phyloP scores from a whole-genome alignment of 2,113 vertebrate species.

The Anoura caudifer region DNA sequence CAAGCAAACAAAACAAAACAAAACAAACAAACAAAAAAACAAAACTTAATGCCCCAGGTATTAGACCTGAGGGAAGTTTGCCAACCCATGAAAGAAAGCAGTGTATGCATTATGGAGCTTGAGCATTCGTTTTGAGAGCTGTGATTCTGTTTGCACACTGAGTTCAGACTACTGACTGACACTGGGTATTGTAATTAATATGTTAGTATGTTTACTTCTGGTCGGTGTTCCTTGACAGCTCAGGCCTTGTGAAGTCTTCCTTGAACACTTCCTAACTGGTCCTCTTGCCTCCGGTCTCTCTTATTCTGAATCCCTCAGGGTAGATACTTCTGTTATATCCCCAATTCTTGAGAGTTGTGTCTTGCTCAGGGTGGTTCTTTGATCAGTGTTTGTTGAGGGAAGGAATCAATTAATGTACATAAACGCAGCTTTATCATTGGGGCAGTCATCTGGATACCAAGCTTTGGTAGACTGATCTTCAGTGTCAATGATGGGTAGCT shows the following conservation, averaged over 20 bases:
- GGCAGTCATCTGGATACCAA: background rate
- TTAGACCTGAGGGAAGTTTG: background rate
- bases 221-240: background rate
- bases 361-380: background rate
- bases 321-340: background rate
- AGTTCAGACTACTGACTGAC: background rate
- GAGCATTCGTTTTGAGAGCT: background rate
- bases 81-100: background rate
- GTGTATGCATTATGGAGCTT: background rate
- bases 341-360: background rate
- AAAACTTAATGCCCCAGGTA: background rate
- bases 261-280: background rate
- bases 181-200: background rate
- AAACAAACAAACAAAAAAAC: background rate
- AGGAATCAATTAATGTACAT: background rate
- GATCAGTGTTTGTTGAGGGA: background rate
- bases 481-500: background rate
- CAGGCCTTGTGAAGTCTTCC: background rate
- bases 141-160: background rate
- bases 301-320: background rate
- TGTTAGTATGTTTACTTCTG: background rate
- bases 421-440: background rate
- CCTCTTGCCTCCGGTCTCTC: background rate
- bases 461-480: background rate
- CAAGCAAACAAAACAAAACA: background rate